A percentile compares a stretch with the other conserved stretches of the same genome.
Evolutionary conservation across 1,140 invertebrate genomes (phyloP).

Genomic region (Elymnias hypermnestra): DNA sequence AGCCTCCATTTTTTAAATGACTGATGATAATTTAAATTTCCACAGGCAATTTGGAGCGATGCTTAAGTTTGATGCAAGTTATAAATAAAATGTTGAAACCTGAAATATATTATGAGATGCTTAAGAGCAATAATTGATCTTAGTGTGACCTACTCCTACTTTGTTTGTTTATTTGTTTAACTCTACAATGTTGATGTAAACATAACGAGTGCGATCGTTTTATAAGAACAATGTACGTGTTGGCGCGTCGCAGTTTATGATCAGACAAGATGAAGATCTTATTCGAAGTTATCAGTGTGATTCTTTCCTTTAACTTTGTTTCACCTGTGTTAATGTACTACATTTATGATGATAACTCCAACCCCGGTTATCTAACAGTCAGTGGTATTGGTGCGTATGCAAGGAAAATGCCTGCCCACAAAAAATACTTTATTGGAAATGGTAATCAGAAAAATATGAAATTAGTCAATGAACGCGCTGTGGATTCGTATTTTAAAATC

Average conservation of each 20-base stretch:
- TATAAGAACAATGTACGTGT: slow-evolving; percentile 30
- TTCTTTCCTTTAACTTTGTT: slow-evolving; percentile 29
- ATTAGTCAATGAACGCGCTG: slow-evolving; percentile 29
- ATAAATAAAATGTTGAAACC: too few species aligned
- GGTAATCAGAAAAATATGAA: slow-evolving; percentile 32
- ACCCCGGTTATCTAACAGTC: slow-evolving; percentile 22
- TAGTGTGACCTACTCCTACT: too few species aligned
- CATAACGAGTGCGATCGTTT: slow-evolving; percentile 23
- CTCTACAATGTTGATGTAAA: slow-evolving; percentile 22
- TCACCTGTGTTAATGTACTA: slow-evolving; percentile 30
- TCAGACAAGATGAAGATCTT: slow-evolving; percentile 30
- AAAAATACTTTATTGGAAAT: slow-evolving; percentile 32
- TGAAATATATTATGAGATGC: too few species aligned
- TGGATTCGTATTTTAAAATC: slow-evolving; percentile 37
- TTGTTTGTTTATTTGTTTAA: background rate
- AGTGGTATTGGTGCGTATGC: slow-evolving; percentile 17
- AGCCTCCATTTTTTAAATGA: too few species aligned
- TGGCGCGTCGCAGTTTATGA: slow-evolving; percentile 18
- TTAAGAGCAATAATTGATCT: too few species aligned
- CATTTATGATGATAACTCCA: slow-evolving; percentile 37
- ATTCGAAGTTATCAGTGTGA: slow-evolving; percentile 18
- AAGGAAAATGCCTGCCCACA: slow-evolving; percentile 25
- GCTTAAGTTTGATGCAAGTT: too few species aligned
- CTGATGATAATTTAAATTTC: too few species aligned
- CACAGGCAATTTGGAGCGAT: too few species aligned